These are phyloP conservation scores for Lasioglossum pauxillum DNA, from an alignment of 2,888 invertebrate species.

Conservation along the genomic window DNA sequence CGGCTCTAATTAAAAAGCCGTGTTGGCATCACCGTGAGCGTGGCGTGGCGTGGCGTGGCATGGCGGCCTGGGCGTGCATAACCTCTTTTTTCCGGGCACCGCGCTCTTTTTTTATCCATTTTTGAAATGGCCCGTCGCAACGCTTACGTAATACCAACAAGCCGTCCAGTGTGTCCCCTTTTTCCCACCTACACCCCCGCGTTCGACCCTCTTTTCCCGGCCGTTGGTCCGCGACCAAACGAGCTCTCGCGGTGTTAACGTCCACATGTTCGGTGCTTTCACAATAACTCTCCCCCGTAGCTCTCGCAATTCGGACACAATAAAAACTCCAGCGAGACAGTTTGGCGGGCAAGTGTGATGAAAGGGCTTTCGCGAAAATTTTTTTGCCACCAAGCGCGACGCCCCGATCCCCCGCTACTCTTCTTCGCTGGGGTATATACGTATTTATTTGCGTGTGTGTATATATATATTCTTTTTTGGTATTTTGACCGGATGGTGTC, in stretches of 20 bases:
- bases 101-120: slow-evolving; percentile 76
- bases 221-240: slow-evolving; percentile 46
- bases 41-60: not conserved
- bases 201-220: slow-evolving; percentile 24
- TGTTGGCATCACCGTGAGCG: slow-evolving; percentile 78
- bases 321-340: slow-evolving; percentile 75
- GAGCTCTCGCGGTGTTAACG: slow-evolving; percentile 69
- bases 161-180: slow-evolving; percentile 61
- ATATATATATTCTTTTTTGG: too few species aligned
- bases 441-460: not conserved
- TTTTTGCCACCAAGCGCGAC: slow-evolving; percentile 39
- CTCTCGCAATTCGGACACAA: slow-evolving; percentile 79
- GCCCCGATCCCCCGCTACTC: slow-evolving; percentile 5
- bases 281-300: slow-evolving; percentile 80
- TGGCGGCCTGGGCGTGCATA: slow-evolving; percentile 57
- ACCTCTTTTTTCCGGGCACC: slow-evolving; percentile 58
- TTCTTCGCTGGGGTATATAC: not conserved
- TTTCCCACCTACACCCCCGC: slow-evolving; percentile 28
- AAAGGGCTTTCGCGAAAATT: slow-evolving; percentile 68
- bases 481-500: too few species aligned
- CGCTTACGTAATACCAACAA: slow-evolving; percentile 82
- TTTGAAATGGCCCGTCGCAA: slow-evolving; percentile 81
- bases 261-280: slow-evolving; percentile 74
- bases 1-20: slow-evolving; percentile 84
- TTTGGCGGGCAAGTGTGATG: slow-evolving; percentile 75